A percentile compares a stretch with the other conserved stretches of the same genome.
Conservation (phyloP, 2,797 vertebrate species). For the Hapalemur alaotrensis region DNA sequence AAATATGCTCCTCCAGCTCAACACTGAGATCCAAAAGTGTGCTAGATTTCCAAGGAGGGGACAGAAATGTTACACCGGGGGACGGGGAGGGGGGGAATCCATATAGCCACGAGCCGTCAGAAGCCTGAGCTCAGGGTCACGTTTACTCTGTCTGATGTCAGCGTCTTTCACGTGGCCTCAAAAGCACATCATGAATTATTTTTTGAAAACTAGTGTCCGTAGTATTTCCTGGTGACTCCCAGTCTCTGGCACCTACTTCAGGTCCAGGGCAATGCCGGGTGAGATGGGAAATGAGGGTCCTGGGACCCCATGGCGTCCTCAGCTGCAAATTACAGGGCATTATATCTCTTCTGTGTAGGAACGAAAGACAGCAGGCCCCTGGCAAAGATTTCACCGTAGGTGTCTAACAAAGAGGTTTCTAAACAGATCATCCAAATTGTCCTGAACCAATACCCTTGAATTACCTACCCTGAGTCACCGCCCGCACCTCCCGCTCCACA, state of each 20-base stretch:
- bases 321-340: not conserved
- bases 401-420: not conserved
- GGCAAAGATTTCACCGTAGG: not conserved
- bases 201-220: not conserved
- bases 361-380: not conserved
- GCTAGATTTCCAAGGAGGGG: not conserved
- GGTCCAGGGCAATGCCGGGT: not conserved
- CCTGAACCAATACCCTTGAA: not conserved
- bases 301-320: not conserved
- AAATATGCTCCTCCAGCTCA: not conserved
- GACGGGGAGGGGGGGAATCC: not conserved
- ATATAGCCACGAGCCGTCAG: fast-evolving
- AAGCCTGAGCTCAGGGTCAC: not conserved
- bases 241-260: not conserved
- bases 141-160: fast-evolving
- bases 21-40: not conserved
- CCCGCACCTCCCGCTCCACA: not conserved
- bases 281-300: not conserved
- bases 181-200: not conserved
- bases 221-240: not conserved
- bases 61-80: fast-evolving
- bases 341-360: fast-evolving
- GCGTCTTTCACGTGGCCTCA: not conserved
- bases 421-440: no score
- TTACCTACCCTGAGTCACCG: not conserved